Evolutionary conservation across 1,140 invertebrate species (phyloP), one percentile per base, ranked within the genome.

Genomic region (Danaus plexippus): DNA sequence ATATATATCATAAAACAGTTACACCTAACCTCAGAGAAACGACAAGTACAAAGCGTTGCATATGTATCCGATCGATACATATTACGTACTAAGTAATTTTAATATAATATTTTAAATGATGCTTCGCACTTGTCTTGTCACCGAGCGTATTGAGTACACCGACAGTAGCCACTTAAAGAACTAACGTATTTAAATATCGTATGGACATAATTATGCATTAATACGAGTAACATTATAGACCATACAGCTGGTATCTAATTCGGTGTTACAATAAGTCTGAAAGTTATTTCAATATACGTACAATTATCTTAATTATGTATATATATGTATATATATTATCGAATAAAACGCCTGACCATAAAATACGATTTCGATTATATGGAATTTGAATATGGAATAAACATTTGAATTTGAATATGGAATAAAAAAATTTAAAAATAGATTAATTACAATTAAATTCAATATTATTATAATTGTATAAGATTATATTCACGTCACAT

Each of bases 231-330:
- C 45, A 40, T 47, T 57, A 62, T 49, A 54, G 52, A 56, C 46
- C 47, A 57, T 52, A 52, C 15, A 43, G 45, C 49, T 54, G 50
- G 46, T 51, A 43, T 13, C 43, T 57, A 57, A 57, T 57, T 62
- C 50, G 51, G 51, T 57, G 41, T 57, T 50, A 62, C 12, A 45
- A 55, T 44, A 41, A 57, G 47, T 57, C 15, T 58, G 18, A 54
- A 47, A 51, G 50, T 50, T 43, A 13, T 22, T 47, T 54, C 44
- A 12, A 52, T 45, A 57, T 9, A 51, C 48, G 54, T 54, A 18
- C 47, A 58, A 57, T 40, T 22, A 57, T 22, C 52, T 58, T 62
- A 62, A 40, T 58, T 12, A 48, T 48, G 4, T 54, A 56, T 50
- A 32, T 32, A 56, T 50, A 32, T 32, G 5, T 32, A 32, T 40